Evolutionary conservation across 2,797 vertebrate genomes (phyloP), one percentile per base, ranked within the genome.

Genomic region (Uromys caudimaculatus): DNA sequence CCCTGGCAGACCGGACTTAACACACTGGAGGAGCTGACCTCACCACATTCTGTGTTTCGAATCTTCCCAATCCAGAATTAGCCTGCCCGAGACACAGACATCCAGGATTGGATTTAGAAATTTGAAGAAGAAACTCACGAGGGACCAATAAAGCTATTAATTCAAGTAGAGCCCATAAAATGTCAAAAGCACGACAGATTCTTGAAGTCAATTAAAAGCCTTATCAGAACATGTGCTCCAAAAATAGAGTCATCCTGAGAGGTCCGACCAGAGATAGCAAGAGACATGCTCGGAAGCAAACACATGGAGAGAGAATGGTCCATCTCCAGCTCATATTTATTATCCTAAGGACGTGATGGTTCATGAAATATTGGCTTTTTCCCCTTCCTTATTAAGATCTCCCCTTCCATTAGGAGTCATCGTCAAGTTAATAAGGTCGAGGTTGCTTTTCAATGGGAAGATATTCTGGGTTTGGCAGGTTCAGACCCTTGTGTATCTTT

Each of bases 61-160:
- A 47, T 84, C 89, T 93, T 95, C 9, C n/a, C 91, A 54, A 73
- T 44, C 67, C 60, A 96, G 73, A 93, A 92, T 67, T 84, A 79
- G 90, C 82, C 83, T 90, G 44, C 64, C 69, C 58, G 44, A 91
- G 92, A 95, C 95, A 91, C 56, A 96, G 92, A 90, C 95, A 94
- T 62, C 90, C 81, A 89, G 56, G 67, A 82, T 14, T 93, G n/a
- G 84, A 76, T 41, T 94, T 95, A 81, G 90, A 82, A 96, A 81
- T 89, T 91, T 86, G 73, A 97, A 94, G 73, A 96, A 96, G 93
- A 98, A 93, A 71, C 32, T 94, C 94, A 93, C 17, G 94, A 96
- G 78, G 44, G 60, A 91, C 90, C 96, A 91, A 60, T 16, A 54
- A 64, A 95, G 38, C 84, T 60, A 94, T 95, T 85, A 64, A 95